phyloP scores from a whole-genome alignment of 2,113 vertebrate genomes.

The Callospermophilus lateralis region DNA sequence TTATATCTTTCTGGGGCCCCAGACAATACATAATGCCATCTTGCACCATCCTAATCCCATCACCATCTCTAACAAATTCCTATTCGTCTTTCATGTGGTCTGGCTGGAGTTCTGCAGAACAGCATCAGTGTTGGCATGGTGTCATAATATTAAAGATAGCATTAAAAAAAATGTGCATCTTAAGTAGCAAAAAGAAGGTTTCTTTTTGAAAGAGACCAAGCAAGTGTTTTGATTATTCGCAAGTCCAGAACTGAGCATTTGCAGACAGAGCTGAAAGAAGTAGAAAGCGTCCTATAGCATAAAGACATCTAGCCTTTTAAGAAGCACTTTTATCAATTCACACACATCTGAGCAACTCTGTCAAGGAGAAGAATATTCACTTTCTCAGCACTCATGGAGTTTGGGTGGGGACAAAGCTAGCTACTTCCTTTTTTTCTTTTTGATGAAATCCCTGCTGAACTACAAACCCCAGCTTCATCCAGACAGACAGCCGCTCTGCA shows the following conservation, averaged over 20 bases:
- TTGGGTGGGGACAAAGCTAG: neutral
- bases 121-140: neutral
- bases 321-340: neutral
- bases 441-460: neutral
- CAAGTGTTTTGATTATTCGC: neutral
- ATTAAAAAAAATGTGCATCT: neutral
- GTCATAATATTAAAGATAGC: neutral
- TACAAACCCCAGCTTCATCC: neutral
- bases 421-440: constrained; percentile 33
- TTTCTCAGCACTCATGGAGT: neutral
- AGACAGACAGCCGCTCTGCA: neutral
- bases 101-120: neutral
- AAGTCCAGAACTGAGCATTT: neutral
- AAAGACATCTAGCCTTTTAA: neutral
- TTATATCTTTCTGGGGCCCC: neutral
- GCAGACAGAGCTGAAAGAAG: neutral
- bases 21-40: neutral
- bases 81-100: neutral
- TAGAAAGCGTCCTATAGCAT: neutral
- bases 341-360: neutral
- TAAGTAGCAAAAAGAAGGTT: neutral
- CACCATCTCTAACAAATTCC: neutral
- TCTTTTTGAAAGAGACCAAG: neutral
- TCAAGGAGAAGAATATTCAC: neutral
- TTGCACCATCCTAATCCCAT: neutral